A percentile compares a stretch with the other conserved stretches of the same genome.
phyloP scores from a whole-genome alignment of 2,113 vertebrate species.

The Acrocephalus arundinaceus region DNA sequence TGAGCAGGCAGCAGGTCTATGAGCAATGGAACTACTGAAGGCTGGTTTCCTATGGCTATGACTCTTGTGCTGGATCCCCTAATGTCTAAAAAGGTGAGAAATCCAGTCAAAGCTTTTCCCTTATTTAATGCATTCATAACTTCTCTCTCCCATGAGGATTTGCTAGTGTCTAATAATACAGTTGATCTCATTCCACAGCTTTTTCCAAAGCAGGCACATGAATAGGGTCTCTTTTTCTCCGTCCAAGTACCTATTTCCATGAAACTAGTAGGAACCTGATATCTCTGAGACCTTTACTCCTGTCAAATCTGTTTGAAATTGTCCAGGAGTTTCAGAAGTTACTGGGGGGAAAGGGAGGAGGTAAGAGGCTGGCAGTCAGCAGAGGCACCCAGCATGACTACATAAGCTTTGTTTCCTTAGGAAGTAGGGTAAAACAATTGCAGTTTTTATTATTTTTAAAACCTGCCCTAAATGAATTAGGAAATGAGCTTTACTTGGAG shows the following conservation, averaged over 20 bases:
- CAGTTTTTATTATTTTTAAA: conserved; percentile 18
- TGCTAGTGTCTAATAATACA: conserved; percentile 60
- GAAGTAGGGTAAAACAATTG: background rate
- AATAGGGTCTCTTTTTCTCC: conserved; percentile 64
- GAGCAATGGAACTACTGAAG: conserved; percentile 57
- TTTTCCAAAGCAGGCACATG: conserved; percentile 54
- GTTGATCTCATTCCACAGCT: conserved; percentile 45
- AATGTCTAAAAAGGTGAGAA: conserved; percentile 44
- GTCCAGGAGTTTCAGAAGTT: conserved; percentile 48
- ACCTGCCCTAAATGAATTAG: background rate
- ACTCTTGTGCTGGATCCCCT: conserved; percentile 21
- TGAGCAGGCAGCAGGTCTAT: background rate
- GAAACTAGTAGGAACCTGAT: conserved; percentile 49
- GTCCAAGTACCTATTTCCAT: conserved; percentile 55
- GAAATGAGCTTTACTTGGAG: background rate
- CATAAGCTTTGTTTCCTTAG: conserved; percentile 31
- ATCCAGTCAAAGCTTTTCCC: conserved; percentile 35
- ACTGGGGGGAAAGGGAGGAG: background rate
- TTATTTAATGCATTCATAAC: conserved; percentile 52
- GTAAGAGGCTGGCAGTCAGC: background rate
- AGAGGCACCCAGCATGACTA: background rate
- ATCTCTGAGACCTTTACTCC: conserved; percentile 60
- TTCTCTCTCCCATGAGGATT: conserved; percentile 28
- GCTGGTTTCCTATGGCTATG: conserved; percentile 20
- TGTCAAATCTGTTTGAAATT: conserved; percentile 63